Base-by-base conservation (phyloP, 2,113 vertebrate genomes). In the Cathartes aura region DNA sequence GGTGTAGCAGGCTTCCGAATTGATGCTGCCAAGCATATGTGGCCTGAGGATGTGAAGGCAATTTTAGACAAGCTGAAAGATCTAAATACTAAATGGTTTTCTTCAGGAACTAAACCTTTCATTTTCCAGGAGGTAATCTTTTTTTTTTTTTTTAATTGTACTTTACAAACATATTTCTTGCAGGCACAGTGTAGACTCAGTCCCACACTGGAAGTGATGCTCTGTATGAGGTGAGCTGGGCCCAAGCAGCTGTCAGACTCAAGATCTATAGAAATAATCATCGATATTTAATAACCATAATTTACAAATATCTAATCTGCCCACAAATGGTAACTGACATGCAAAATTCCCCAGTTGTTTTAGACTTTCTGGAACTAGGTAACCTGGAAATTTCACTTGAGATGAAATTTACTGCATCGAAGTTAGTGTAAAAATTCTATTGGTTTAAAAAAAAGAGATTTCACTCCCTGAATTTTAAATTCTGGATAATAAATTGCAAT, bases 1-100 rank as follows among this genome's bases (percentile, higher is more conserved):
- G 99, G 99, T 1, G 98, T 99, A 43, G 99, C 99, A 29, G 99
- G 99, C 13, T 99, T 99, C 97, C 97, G 99, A 93, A 96, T 99
- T 82, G 99, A 99, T 48, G 99, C 99, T 92, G 96, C 98, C 71
- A 99, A 99, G 48, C 99, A 99, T 94, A 99, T 99, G 99, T 99
- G 99, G 99, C 99, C 99, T 5, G 98, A 98, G n/a, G 99, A 99
- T 84, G 93, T 99, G 38, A 89, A 93, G 8, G 98, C 82, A 1
- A 7, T 99, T 91, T 97, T 98, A 43, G 89, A 97, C 7, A 92
- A 97, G 67, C 98, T 99, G 40, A 89, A 98, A 18, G 98, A 98
- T 87, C 98, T 99, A 50, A 99, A 98, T 88, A 98, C 95, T 59
- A 91, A 19, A 2, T 99, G 99, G 99, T 99, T 99, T 93, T 4